Conservation (phyloP, 2,888 invertebrate genomes). For the Ctenicera cuprea region DNA sequence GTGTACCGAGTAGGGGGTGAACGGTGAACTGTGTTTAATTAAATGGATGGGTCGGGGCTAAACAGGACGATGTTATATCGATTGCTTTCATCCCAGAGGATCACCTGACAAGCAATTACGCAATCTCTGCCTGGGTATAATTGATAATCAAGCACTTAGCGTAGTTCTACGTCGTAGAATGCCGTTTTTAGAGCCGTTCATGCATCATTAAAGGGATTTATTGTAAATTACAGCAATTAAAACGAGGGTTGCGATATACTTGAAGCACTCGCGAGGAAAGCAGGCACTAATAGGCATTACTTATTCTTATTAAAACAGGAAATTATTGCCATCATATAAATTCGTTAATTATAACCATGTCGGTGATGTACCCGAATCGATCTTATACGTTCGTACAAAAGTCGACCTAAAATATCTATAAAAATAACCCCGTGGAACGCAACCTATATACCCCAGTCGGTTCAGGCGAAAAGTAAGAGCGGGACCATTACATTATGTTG, state of each 20-base stretch:
- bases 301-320: conserved; percentile 6
- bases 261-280: conserved; percentile 4
- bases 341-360: conserved; percentile 11
- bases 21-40: conserved; percentile 64
- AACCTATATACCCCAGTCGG: background rate
- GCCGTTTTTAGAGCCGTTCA: conserved; percentile 31
- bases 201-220: conserved; percentile 34
- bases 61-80: conserved; percentile 68
- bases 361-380: background rate
- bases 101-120: conserved; percentile 77
- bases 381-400: too few species aligned
- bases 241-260: background rate
- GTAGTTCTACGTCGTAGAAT: conserved; percentile 28
- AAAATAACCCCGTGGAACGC: conserved; percentile 3
- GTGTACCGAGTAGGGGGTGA: conserved; percentile 48
- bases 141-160: conserved; percentile 75
- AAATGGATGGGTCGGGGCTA: conserved; percentile 64
- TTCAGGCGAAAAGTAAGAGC: conserved; percentile 27
- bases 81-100: conserved; percentile 69
- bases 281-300: conserved; percentile 16
- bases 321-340: conserved; percentile 3
- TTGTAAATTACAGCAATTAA: conserved; percentile 25
- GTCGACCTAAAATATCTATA: background rate
- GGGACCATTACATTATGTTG: conserved; percentile 46
- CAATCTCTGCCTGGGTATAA: conserved; percentile 76